These are phyloP conservation scores for Gracilinanus agilis DNA, from an alignment of 2,113 vertebrate species.

Conservation along the genomic window DNA sequence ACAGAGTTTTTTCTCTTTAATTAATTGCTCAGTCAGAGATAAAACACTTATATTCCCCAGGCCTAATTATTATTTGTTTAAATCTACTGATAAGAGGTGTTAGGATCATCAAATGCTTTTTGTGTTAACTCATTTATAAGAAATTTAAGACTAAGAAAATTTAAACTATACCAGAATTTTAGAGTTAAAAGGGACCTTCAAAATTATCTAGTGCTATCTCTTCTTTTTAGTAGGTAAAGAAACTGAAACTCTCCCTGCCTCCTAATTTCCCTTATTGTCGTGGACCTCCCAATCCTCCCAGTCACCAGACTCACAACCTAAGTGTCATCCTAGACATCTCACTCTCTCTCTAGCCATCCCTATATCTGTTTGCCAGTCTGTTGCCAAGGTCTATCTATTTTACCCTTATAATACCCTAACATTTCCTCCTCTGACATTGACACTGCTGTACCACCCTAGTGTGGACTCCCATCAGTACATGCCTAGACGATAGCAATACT, in stretches of 20 bases:
- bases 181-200: background rate
- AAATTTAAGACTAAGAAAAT: background rate
- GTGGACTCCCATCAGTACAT: background rate
- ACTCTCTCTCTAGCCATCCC: background rate
- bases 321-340: background rate
- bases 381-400: background rate
- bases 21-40: background rate
- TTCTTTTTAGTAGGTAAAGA: background rate
- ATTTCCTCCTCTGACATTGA: background rate
- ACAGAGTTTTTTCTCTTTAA: background rate
- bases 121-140: conserved; percentile 6
- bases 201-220: background rate
- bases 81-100: background rate
- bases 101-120: background rate
- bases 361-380: background rate
- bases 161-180: background rate
- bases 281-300: background rate
- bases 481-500: background rate
- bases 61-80: background rate
- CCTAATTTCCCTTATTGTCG: background rate
- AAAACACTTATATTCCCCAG: background rate
- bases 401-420: background rate
- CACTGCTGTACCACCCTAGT: background rate
- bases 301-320: background rate
- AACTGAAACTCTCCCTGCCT: background rate